Evolutionary conservation across 2,113 vertebrate genomes (phyloP), one percentile per base, ranked within the genome.

Genomic region (Lasiurus borealis): DNA sequence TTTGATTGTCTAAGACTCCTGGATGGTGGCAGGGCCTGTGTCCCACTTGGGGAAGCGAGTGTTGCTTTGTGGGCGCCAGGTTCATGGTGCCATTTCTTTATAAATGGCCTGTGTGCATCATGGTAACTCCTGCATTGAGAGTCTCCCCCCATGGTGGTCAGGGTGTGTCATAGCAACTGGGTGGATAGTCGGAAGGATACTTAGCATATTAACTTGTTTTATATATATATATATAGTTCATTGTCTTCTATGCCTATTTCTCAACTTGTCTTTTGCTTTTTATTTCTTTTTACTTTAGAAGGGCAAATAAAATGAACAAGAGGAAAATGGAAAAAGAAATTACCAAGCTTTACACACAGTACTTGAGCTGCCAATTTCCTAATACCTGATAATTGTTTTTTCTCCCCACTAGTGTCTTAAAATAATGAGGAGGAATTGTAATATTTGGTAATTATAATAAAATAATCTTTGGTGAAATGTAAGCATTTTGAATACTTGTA

Each of bases 271-370:
- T 73, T 91, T 84, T 84, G 10, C 9, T 73, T 87, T 90, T 71
- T 15, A 64, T 62, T 84, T 82, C 8, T 34, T 82, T 27, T 8
- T 31, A 82, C 34, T 78, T 85, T 82, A 71, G 40, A 13, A 83
- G 57, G 76, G 34, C 48, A 89, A 90, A 64, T 76, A 66, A 93
- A 93, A 10, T 48, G 27, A 85, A 76, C 80, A 64, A 86, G 86
- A 93, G 31, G 27, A 73, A 93, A 90, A 59, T 21, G 8, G 7
- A 64, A 16, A 86, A 81, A 77, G 34, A 95, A 92, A 80, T 52
- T 68, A 40, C 14, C 34, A 85, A 78, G 66, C 6, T 48, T 62
- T 54, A 71, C 46, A 54, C 15, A 59, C 3, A 88, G 34, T 23
- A 80, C 14, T 48, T 64, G n/a, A 84, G 48, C 66, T 75, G 14